Evolutionary conservation across 2,797 vertebrate species (phyloP), one percentile per base, ranked within the genome.

Genomic region (Oreortyx pictus): DNA sequence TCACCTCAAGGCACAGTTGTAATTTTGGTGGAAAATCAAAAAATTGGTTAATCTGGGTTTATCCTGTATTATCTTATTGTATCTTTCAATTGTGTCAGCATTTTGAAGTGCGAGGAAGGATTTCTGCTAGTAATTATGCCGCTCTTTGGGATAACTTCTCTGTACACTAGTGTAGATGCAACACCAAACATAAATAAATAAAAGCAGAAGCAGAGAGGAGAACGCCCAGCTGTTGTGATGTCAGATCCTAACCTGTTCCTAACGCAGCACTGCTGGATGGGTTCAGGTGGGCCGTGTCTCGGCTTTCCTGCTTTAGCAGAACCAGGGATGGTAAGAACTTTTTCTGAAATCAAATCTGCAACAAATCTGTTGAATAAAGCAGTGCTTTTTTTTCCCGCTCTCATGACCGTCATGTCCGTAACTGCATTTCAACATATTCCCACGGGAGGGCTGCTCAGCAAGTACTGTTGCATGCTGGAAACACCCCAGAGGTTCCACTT

Each of bases 321-420:
- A 54, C 0, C 1, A 59, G 15, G 1, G 1, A 31, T 29, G 25
- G 35, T 62, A 54, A 89, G 61, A 54, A 6, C 2, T 25, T 15
- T 5, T 50, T 80, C 76, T 59, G 61, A 87, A 54, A 44, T 11
- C 25, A 47, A 44, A 50, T 57, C 29, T 80, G 49, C 56, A 82
- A 50, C 6, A 82, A 64, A 82, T 64, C 37, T 77, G 10, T 35
- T 65, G 64, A 77, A 67, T n/a, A 46, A 79, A 23, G 25, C 29
- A 23, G 44, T 50, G 44, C 6, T 57, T 23, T 35, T 61, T 61
- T 31, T 65, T 65, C n/a, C 33, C 49, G 6, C 11, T 39, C 37
- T n/a, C 1, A 0, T 46, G 37, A 22, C 71, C 2, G 1, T 81
- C 37, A 6, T 0, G 17, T 49, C 9, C 3, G 0, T 39, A 64